Evolutionary conservation across 2,888 invertebrate species (phyloP), one percentile per base, ranked within the genome.

Genomic region (Dasysyrphus albostriatus): DNA sequence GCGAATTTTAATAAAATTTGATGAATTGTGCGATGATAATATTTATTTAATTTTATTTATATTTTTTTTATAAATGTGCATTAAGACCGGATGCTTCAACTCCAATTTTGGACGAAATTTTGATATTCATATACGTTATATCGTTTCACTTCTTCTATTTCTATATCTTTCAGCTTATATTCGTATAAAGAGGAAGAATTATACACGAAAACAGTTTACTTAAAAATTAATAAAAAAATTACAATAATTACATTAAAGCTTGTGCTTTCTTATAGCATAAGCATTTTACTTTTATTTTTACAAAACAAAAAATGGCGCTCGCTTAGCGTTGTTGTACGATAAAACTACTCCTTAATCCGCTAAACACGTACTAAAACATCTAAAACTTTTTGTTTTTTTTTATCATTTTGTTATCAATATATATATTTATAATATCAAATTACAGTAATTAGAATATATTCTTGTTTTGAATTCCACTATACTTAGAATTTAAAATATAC

Each of bases 21-120:
- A 63, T 63, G 63, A 29, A 16, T 54, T 29, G 69, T 69, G 69
- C 42, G 39, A 42, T 69, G 69, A 69, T 39, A 29, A 8, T 49
- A 8, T 44, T 44, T 19, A 16, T 59, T 58, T 37, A 24, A 19
- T 29, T 14, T n/a, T 61, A 42, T 39, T 19, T 34, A 6, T 24
- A 69, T 58, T 37, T 63, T 47, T 42, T 47, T 16, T 56, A 44
- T 76, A 24, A 69, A 44, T 79, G 77, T 82, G 85, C 87, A 65
- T 88, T 78, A 72, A 61, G 88, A 88, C 88, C 87, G 88, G 85
- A 34, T 78, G 59, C 88, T 88, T 76, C 83, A 88, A 89, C 92
- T 92, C 92, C 92, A 92, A 92, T 90, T 90, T 90, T 92, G 92
- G 92, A 92, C 92, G 92, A 92, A 91, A 92, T 92, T 90, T 92